Evolutionary conservation across 1,140 invertebrate genomes (phyloP).

Genomic region (Bombus confusus): DNA sequence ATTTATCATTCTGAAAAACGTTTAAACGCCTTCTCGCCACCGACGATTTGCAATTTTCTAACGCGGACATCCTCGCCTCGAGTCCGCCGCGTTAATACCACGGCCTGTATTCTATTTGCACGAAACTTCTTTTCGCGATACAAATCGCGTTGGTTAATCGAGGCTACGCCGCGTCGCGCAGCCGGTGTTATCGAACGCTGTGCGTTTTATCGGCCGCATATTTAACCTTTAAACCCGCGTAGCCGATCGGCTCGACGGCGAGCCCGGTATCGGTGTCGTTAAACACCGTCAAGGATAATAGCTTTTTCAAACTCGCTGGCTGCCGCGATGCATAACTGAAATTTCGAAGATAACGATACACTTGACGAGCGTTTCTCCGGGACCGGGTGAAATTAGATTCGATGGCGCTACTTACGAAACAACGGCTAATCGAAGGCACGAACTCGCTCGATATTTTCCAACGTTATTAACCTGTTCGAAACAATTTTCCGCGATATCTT

Average conservation of each 20-base stretch:
- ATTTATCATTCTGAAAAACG: conserved; percentile 42
- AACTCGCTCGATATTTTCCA: background rate
- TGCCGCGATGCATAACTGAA: conserved; percentile 9
- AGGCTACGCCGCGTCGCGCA: background rate
- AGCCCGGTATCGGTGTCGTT: background rate
- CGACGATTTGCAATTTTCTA: background rate
- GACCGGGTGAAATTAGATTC: background rate
- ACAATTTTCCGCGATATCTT: background rate
- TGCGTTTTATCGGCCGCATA: conserved; percentile 21
- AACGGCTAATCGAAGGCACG: background rate
- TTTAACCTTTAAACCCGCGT: conserved; percentile 27
- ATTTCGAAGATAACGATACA: conserved; percentile 17
- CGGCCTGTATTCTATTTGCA: background rate
- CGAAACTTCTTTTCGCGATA: background rate
- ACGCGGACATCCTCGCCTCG: background rate
- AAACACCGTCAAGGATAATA: conserved; percentile 16
- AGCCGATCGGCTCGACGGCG: conserved; percentile 3
- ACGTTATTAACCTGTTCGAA: background rate
- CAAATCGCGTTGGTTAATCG: conserved; percentile 1
- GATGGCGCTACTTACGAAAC: background rate
- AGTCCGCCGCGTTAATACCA: background rate
- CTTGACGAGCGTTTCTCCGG: background rate
- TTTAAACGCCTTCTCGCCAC: background rate
- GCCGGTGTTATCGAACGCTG: conserved; percentile 15
- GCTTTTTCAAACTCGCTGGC: conserved; percentile 19